Evolutionary conservation across 2,797 vertebrate genomes (phyloP), one percentile per base, ranked within the genome.

Genomic region (Acanthurus tractus): DNA sequence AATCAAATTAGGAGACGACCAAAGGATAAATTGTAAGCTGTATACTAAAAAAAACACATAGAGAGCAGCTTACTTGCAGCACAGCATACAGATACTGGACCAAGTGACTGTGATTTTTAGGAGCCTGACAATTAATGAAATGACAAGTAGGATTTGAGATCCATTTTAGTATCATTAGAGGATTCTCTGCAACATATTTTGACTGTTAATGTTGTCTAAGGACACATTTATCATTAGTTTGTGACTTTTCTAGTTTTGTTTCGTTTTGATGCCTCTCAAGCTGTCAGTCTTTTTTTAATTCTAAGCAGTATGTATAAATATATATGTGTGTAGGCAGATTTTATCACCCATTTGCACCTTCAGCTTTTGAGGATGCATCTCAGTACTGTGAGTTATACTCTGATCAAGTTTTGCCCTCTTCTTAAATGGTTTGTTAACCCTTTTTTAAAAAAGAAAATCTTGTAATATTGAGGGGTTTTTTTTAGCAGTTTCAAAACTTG

Each of bases 1-100:
- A 95, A 94, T 93, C 77, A 90, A 91, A 94, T 95, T 91, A 56
- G 11, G 69, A 89, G 88, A 76, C 68, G 92, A 82, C 90, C 90
- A 85, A 87, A 90, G 90, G 94, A 94, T 66, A 90, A 73, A 78
- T 95, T 93, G 81, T 77, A 81, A 29, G 75, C 82, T 71, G 81
- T 90, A 82, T 84, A 55, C 8, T 85, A 61, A 69, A 74, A 93
- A 91, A 81, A 81, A 74, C 59, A 63, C 49, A 73, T 12, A 40
- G 38, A 12, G 38, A 40, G 52, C 36, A 29, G 42, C 10, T 50
- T 17, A 7, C 20, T 20, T 4, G 3, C 15, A 3, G 63, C 49
- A 46, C 49, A 78, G 34, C 1, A 2, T 25, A 29, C 44, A 55
- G 50, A 55, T 58, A 36, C 50, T n/a, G 49, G 64, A 40, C 88